These are phyloP conservation scores for Micromys minutus DNA, from an alignment of 2,113 vertebrate species.

Conservation along the genomic window DNA sequence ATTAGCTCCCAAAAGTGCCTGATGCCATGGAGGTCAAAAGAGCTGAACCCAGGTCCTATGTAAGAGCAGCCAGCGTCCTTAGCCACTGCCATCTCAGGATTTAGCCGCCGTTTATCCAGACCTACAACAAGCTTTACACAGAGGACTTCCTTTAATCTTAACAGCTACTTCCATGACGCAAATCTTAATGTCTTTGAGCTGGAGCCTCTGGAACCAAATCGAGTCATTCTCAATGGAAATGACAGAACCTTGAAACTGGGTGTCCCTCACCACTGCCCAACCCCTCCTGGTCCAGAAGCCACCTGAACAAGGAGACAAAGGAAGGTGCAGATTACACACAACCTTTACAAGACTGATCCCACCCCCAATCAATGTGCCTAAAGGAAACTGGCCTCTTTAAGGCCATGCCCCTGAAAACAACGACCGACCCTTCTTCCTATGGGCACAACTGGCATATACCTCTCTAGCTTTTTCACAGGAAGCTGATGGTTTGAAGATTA, in stretches of 20 bases:
- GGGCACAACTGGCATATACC: background rate
- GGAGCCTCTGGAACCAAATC: background rate
- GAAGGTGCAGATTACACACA: background rate
- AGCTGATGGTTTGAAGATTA: background rate
- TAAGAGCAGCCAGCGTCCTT: background rate
- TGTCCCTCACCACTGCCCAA: background rate
- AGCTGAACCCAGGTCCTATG: background rate
- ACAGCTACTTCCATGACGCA: background rate
- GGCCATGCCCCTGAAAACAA: background rate
- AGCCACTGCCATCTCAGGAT: background rate
- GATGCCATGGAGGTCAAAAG: background rate
- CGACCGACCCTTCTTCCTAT: background rate
- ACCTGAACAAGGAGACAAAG: background rate
- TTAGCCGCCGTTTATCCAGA: background rate
- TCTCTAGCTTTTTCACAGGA: background rate
- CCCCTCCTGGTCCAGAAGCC: background rate
- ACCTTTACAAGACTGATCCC: background rate
- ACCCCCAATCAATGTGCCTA: background rate
- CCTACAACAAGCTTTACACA: background rate
- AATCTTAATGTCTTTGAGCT: background rate
- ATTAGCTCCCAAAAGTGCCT: background rate
- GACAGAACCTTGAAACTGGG: background rate
- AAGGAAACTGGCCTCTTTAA: conserved; percentile 13
- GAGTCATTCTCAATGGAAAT: background rate
- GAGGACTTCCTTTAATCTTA: background rate